phyloP scores from a whole-genome alignment of 2,113 vertebrate genomes.

The Cololabis saira region DNA sequence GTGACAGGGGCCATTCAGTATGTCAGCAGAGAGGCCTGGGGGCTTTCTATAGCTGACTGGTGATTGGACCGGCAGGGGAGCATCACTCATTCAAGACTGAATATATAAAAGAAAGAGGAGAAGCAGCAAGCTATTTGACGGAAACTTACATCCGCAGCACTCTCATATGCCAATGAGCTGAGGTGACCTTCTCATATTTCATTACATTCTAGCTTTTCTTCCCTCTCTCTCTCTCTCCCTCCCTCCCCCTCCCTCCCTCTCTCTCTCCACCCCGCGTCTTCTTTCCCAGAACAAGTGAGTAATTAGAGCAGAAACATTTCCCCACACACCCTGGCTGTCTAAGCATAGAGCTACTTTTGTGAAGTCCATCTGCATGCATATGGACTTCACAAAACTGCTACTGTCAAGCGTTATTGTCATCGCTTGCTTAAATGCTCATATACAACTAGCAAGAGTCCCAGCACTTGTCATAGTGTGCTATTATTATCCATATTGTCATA shows the following conservation, averaged over 20 bases:
- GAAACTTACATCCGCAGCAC: constrained; percentile 47
- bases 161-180: constrained; percentile 61
- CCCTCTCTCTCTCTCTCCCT: neutral
- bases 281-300: constrained; percentile 71
- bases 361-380: constrained; percentile 7
- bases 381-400: constrained; percentile 30
- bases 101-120: constrained; percentile 3
- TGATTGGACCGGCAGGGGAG: constrained; percentile 28
- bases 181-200: constrained; percentile 76
- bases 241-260: too few relatives aligned
- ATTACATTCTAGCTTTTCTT: constrained; percentile 41
- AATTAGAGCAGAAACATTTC: constrained; percentile 77
- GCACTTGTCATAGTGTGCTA: constrained; percentile 7
- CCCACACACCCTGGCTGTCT: constrained; percentile 45
- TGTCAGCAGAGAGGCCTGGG: constrained; percentile 9
- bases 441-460: constrained; percentile 10
- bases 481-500: constrained; percentile 18
- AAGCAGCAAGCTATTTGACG: constrained; percentile 19
- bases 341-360: constrained; percentile 43
- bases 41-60: constrained; percentile 25
- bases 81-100: constrained; percentile 32
- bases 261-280: neutral
- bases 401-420: constrained; percentile 11
- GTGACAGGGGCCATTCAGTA: constrained; percentile 52
- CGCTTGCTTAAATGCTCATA: constrained; percentile 6